Evolutionary conservation across 2,888 invertebrate species (phyloP).

Genomic region (Calameuta filiformis): DNA sequence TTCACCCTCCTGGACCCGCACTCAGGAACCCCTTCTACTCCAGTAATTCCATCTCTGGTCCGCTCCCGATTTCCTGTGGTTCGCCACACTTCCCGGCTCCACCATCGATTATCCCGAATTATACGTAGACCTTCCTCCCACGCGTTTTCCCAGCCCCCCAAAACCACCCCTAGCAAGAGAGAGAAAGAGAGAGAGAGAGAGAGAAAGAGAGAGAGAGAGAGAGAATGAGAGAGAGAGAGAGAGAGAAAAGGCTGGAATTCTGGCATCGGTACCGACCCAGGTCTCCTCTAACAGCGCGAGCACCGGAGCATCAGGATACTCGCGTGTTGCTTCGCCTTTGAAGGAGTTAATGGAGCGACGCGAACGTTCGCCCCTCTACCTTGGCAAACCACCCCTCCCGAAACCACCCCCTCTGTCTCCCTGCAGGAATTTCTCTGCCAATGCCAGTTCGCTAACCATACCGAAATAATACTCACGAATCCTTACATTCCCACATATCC

Average conservation of each 20-base stretch:
- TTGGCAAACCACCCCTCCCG: constrained; percentile 8
- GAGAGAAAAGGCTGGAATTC: no score
- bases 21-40: neutral
- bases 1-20: neutral
- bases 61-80: neutral
- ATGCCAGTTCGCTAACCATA: no score
- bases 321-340: constrained; percentile 11
- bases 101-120: neutral
- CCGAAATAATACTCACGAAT: constrained; percentile 23
- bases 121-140: neutral
- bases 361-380: constrained; percentile 15
- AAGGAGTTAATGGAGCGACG: constrained; percentile 28
- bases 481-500: neutral
- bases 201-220: neutral
- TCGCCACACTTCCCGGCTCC: neutral
- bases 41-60: neutral
- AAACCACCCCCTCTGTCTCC: no score
- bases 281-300: no score
- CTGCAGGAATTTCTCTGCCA: no score
- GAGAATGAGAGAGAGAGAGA: no score
- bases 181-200: no score
- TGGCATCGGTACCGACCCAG: no score
- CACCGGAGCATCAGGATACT: no score
- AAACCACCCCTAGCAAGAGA: neutral
- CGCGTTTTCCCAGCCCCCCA: neutral